Conservation (phyloP, 2,797 vertebrate species). For the Cirrhinus molitorella region DNA sequence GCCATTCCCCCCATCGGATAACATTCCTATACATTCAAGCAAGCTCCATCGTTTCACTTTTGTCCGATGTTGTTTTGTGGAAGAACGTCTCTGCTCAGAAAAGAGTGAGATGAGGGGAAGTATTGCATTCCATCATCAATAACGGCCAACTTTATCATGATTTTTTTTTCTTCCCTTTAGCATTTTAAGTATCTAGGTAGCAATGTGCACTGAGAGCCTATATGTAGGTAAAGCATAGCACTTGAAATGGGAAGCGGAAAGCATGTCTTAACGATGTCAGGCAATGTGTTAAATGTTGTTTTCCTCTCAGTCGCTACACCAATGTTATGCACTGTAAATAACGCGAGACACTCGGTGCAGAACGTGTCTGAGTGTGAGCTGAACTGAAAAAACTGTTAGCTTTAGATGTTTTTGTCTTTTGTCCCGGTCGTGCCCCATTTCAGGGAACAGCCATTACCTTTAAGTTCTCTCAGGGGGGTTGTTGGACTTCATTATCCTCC, state of each 20-base stretch:
- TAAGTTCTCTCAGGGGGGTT: slow-evolving; percentile 39
- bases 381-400: slow-evolving; percentile 24
- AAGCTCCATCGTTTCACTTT: neutral
- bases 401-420: slow-evolving; percentile 23
- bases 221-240: neutral
- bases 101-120: slow-evolving; percentile 13
- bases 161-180: neutral
- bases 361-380: slow-evolving; percentile 4
- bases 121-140: slow-evolving; percentile 24
- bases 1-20: slow-evolving; percentile 24
- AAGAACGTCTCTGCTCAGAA: neutral
- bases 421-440: slow-evolving; percentile 4
- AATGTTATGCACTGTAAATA: slow-evolving; percentile 47
- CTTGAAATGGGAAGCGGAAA: neutral
- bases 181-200: neutral
- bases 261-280: neutral
- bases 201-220: neutral
- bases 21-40: slow-evolving; percentile 47
- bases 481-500: slow-evolving; percentile 26
- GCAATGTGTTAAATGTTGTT: neutral
- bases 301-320: neutral
- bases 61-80: no score
- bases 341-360: neutral
- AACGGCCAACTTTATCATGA: neutral
- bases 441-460: slow-evolving; percentile 35